These are phyloP conservation scores for Antrozous pallidus DNA, from an alignment of 2,797 vertebrate genomes.

Conservation along the genomic window DNA sequence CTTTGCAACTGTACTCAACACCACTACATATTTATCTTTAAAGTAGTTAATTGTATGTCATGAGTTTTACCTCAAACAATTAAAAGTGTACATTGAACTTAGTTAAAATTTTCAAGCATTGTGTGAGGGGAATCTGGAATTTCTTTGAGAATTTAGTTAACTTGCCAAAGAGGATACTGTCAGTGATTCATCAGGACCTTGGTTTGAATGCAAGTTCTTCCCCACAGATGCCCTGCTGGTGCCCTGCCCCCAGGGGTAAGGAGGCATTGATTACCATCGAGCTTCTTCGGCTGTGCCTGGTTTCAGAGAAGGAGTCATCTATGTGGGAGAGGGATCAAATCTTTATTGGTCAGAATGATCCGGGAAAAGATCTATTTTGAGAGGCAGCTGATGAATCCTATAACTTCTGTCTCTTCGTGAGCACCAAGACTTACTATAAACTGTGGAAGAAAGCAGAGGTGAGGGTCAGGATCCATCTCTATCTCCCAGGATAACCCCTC, in stretches of 20 bases:
- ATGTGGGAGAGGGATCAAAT: background rate
- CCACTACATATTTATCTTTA: background rate
- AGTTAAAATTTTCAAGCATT: background rate
- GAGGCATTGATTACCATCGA: rapidly evolving
- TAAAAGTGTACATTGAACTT: background rate
- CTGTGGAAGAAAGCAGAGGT: background rate
- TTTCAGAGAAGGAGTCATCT: background rate
- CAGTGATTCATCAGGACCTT: background rate
- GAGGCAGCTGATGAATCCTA: background rate
- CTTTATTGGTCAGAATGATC: background rate
- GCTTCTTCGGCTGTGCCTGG: background rate
- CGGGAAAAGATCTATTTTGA: background rate
- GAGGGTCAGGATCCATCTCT: background rate
- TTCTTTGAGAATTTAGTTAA: background rate
- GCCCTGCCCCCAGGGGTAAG: rapidly evolving
- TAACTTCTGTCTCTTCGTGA: background rate
- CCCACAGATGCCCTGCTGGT: no score
- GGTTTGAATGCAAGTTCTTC: background rate
- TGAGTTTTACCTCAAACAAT: background rate
- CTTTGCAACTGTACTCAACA: background rate
- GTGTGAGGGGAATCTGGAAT: background rate
- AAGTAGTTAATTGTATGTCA: background rate
- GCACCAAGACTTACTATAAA: background rate
- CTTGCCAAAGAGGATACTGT: background rate
- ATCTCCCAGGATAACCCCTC: background rate